Evolutionary conservation across 2,888 invertebrate species (phyloP), one percentile per base, ranked within the genome.

Genomic region (Melanophora roralis): DNA sequence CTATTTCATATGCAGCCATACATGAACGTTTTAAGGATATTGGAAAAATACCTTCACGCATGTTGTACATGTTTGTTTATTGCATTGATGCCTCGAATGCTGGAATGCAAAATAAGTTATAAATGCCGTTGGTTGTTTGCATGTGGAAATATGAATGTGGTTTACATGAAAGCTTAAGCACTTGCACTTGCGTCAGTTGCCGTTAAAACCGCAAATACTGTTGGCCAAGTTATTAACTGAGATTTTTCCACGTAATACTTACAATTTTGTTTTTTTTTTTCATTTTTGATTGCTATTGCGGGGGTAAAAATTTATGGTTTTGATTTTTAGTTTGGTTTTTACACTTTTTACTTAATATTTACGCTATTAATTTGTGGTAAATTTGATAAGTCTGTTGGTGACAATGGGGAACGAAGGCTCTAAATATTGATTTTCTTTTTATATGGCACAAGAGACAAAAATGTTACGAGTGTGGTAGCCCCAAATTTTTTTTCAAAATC

Each of bases 131-230:
- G 27, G 27, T 27, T 38, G 47, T 49, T 7, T 67, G n/a, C 14
- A 11, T 51, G 9, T 14, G 27, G 5, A 12, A 23, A 27, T 67
- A 53, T 36, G 14, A 34, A 27, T 62, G 32, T 43, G 40, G 23
- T 53, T 34, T 32, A 2, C 36, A 3, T 38, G 43, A 16, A 7
- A 55, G 21, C 62, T 64, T 60, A 69, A 65, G 67, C 53, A 71
- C 75, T 79, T 79, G 53, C 60, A 75, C 74, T 79, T 71, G 71
- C 49, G 65, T 67, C 75, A 75, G 60, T 53, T 60, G 38, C 79
- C 65, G 23, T 38, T 75, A 45, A 71, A 65, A 65, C 74, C 74
- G 65, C 68, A 74, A 79, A 74, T 65, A 65, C 69, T 57, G 43
- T 60, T 74, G 60, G 53, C 71, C 79, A 75, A 65, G 71, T 71